Evolutionary conservation across 1,140 invertebrate species (phyloP), one percentile per base, ranked within the genome.

Genomic region (Ruditapes philippinarum): DNA sequence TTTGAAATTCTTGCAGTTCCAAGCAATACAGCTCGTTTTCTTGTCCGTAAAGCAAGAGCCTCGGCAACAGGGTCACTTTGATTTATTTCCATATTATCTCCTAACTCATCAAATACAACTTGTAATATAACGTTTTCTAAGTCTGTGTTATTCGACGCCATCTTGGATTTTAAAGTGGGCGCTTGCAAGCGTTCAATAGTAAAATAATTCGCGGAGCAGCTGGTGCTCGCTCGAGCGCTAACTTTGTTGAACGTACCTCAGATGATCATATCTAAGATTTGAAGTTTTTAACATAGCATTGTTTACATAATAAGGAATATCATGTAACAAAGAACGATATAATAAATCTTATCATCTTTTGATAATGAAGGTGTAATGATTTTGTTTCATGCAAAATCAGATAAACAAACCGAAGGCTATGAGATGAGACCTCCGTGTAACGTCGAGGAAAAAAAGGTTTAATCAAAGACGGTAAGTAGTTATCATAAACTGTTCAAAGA

Each of bases 1-100:
- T 85, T 54, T 38, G 1, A 0, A 2, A 85, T 85, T 42, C 83
- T 73, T 12, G 81, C 57, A 28, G 78, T 81, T 40, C 78, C 78
- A 9, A 81, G 22, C 49, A 62, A 42, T 62, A 36, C 51, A n/a
- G 33, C 78, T 12, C 12, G 25, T 51, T 19, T 45, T 49, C 19
- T 78, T 45, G 40, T 78, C 31, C 12, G 45, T 1, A 4, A 11
- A 28, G 45, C 40, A n/a, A 78, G 0, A 5, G 19, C 0, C 28
- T 78, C 73, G 0, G 51, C 1, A 14, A 78, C 17, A 7, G 73
- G 73, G 28, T 78, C 73, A 12, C 7, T 19, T n/a, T 78, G 40
- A 33, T 78, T 31, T 9, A 17, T 17, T 0, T 45, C 40, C 1
- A 49, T 28, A 19, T 4, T 51, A 22, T 45, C 73, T 7, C 40